Conservation (phyloP, 2,888 invertebrate genomes). For the Rhogogaster chlorosoma region DNA sequence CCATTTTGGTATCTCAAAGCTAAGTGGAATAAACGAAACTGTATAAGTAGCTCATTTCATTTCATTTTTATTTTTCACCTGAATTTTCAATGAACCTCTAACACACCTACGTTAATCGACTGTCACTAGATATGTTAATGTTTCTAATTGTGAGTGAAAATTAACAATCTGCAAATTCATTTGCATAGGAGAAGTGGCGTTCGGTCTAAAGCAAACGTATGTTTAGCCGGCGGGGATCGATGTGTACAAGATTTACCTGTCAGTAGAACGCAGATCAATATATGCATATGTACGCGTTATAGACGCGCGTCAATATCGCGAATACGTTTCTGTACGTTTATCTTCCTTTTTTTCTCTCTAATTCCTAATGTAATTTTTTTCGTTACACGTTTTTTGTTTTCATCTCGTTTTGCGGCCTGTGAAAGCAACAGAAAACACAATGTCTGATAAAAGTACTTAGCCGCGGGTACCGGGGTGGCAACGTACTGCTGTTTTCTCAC, state of each 20-base stretch:
- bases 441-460: conserved; percentile 1
- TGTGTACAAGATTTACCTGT: not conserved
- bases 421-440: not conserved
- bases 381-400: not conserved
- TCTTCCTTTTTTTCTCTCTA: not conserved
- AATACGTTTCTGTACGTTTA: not conserved
- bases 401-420: not conserved
- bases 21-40: not conserved
- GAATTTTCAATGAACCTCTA: not conserved
- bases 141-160: not conserved
- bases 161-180: conserved; percentile 15
- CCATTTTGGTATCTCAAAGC: not conserved
- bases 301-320: not conserved
- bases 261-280: not conserved
- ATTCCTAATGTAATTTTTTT: not conserved
- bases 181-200: conserved; percentile 7
- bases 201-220: not conserved
- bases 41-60: not conserved
- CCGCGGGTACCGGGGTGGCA: not conserved
- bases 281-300: not conserved
- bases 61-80: not conserved
- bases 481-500: not conserved
- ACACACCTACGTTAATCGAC: not conserved
- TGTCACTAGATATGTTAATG: not conserved
- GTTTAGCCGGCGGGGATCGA: not conserved